phyloP scores from a whole-genome alignment of 1,140 invertebrate genomes.

The Homarus americanus region DNA sequence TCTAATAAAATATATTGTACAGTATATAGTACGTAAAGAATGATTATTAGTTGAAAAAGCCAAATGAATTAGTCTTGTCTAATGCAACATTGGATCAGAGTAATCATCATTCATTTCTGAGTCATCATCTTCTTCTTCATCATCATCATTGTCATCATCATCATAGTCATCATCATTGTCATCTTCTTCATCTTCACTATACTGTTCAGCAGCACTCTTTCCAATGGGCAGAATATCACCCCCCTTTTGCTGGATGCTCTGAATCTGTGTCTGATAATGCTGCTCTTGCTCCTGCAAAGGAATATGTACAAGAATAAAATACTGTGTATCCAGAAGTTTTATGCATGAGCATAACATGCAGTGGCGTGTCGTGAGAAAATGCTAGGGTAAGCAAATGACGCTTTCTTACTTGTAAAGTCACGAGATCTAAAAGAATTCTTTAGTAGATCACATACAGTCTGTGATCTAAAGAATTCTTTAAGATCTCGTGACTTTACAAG shows the following conservation, averaged over 20 bases:
- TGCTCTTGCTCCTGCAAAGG: constrained; percentile 66
- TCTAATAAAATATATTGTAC: not conserved
- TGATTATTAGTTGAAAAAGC: not conserved
- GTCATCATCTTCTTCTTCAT: constrained; percentile 75
- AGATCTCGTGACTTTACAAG: no score
- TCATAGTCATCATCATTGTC: constrained; percentile 74
- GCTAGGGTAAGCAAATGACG: no score
- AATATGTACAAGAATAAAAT: no score
- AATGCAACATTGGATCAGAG: constrained; percentile 65
- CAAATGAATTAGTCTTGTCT: no score
- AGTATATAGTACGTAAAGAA: constrained; percentile 9
- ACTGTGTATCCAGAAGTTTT: no score
- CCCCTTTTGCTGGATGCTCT: constrained; percentile 61
- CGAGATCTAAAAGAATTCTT: no score
- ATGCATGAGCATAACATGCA: no score
- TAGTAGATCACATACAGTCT: no score
- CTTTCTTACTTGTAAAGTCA: no score
- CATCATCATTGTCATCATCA: constrained; percentile 74
- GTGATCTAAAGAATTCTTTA: no score
- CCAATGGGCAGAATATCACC: constrained; percentile 73
- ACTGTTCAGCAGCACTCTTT: constrained; percentile 67
- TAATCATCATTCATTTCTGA: constrained; percentile 75
- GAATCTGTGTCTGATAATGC: constrained; percentile 55
- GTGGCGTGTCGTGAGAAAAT: no score
- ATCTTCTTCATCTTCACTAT: constrained; percentile 73